Evolutionary conservation across 2,797 vertebrate species (phyloP).

Genomic region (Microctenopoma steveboyesi): DNA sequence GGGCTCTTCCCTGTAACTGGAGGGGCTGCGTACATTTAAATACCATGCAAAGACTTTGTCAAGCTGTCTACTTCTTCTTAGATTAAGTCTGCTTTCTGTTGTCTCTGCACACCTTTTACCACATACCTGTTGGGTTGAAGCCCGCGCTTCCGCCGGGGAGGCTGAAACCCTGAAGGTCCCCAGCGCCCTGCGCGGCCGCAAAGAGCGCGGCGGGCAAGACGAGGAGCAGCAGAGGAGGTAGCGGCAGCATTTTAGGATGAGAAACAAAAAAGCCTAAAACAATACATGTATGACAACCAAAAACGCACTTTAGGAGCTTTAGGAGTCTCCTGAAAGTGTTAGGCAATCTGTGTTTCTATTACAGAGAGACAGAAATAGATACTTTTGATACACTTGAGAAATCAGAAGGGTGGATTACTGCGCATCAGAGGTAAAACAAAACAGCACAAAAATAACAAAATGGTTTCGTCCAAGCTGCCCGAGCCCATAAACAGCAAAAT

Average conservation of each 20-base stretch:
- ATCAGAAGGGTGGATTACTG: background rate
- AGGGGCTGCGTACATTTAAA: no score
- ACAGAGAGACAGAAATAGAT: conserved; percentile 59
- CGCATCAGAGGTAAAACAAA: background rate
- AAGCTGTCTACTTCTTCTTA: background rate
- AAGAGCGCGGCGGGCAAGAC: conserved; percentile 66
- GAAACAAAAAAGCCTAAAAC: conserved; percentile 37
- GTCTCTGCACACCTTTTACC: background rate
- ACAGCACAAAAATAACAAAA: no score
- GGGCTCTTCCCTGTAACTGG: no score
- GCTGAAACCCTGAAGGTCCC: conserved; percentile 59
- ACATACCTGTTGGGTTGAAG: conserved; percentile 66
- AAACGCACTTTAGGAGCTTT: conserved; percentile 11
- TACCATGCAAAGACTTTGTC: background rate
- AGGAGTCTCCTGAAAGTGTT: conserved; percentile 43
- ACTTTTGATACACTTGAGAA: conserved; percentile 48
- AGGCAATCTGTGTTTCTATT: conserved; percentile 73
- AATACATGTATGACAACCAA: background rate
- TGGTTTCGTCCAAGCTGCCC: background rate
- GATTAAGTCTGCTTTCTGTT: background rate
- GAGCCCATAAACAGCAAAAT: conserved; percentile 48
- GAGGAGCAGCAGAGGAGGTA: conserved; percentile 62
- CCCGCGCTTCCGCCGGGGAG: conserved; percentile 45
- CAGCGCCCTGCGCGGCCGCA: conserved; percentile 59
- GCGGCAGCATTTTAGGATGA: conserved; percentile 59